phyloP scores from a whole-genome alignment of 2,113 vertebrate species.

The Gymnocephalus cernua region DNA sequence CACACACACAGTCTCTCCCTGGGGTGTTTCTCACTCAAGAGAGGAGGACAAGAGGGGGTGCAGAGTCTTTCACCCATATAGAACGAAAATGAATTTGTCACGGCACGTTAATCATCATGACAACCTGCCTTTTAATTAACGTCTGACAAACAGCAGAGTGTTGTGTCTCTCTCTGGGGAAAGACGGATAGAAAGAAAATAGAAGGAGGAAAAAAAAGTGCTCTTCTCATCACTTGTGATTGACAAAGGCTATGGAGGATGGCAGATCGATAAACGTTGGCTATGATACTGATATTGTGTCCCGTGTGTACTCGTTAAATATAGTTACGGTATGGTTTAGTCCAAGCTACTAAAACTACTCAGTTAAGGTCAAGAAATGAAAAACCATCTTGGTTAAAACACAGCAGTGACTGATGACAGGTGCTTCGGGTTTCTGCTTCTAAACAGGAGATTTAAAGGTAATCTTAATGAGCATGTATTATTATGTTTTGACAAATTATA shows the following conservation, averaged over 20 bases:
- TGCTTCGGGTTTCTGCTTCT: background rate
- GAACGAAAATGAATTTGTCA: conserved; percentile 75
- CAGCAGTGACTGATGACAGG: background rate
- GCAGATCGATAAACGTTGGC: background rate
- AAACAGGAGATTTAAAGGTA: background rate
- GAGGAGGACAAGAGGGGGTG: conserved; percentile 20
- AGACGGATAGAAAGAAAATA: conserved; percentile 12
- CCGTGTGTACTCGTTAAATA: background rate
- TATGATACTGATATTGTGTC: background rate
- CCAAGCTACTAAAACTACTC: background rate
- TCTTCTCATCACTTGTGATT: conserved; percentile 8
- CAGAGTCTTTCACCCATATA: conserved; percentile 61
- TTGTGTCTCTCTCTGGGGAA: conserved; percentile 46
- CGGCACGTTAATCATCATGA: conserved; percentile 73
- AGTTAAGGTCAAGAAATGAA: background rate
- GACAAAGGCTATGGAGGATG: background rate
- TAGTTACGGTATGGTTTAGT: background rate
- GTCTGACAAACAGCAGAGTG: conserved; percentile 60
- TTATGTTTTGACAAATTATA: background rate
- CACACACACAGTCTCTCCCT: conserved; percentile 23
- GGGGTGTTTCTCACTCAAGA: conserved; percentile 29
- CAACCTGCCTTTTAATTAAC: conserved; percentile 79
- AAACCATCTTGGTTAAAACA: background rate
- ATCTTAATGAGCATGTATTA: background rate
- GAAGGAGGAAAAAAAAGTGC: background rate